Conservation (phyloP, 2,888 invertebrate species). For the Drosophila niveifrons region DNA sequence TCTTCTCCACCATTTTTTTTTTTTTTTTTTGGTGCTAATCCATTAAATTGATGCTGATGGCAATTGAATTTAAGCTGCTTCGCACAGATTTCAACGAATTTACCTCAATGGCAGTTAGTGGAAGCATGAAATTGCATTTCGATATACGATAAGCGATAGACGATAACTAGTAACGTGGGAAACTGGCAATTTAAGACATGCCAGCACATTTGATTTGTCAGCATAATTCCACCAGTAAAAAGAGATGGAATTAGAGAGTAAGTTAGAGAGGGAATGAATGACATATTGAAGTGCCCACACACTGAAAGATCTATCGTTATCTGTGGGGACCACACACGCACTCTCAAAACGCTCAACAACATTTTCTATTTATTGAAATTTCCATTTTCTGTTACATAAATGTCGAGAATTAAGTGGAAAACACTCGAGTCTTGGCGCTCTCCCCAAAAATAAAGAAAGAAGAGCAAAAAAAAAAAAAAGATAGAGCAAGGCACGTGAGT, state of each 20-base stretch:
- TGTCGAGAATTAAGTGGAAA: conserved; percentile 77
- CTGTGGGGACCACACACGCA: conserved; percentile 73
- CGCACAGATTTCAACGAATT: conserved; percentile 59
- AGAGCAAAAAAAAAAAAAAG: background rate
- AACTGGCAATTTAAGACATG: conserved; percentile 22
- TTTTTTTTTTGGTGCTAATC: conserved; percentile 66
- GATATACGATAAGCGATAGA: conserved; percentile 48
- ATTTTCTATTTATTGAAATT: conserved; percentile 70
- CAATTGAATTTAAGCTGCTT: conserved; percentile 80
- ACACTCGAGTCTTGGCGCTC: conserved; percentile 63
- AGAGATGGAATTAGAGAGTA: background rate
- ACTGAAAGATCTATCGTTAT: conserved; percentile 38
- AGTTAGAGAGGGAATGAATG: background rate
- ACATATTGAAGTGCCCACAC: conserved; percentile 70
- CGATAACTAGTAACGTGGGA: conserved; percentile 42
- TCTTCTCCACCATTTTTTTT: too few species aligned
- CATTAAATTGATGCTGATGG: conserved; percentile 80
- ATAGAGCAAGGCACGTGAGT: conserved; percentile 47
- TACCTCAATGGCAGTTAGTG: conserved; percentile 54
- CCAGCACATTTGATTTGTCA: conserved; percentile 73
- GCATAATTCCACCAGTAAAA: conserved; percentile 57
- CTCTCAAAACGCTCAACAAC: conserved; percentile 20
- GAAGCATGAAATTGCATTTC: conserved; percentile 61
- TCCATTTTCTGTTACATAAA: conserved; percentile 62
- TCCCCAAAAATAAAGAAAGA: conserved; percentile 7